These are phyloP conservation scores for Onychostruthus taczanowskii DNA, from an alignment of 2,113 vertebrate genomes.

Conservation along the genomic window DNA sequence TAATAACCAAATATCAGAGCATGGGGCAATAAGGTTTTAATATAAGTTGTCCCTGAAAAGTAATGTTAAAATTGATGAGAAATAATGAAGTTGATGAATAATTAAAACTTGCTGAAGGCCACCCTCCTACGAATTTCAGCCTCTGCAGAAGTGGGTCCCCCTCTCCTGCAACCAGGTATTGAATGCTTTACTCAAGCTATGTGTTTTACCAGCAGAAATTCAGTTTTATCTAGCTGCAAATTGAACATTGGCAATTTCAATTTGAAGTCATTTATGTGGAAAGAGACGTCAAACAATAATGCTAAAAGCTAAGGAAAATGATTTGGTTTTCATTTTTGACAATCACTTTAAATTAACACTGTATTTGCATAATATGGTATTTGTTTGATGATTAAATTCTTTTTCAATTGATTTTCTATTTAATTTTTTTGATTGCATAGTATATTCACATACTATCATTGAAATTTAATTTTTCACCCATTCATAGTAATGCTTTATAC, in stretches of 20 bases:
- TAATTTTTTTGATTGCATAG: background rate
- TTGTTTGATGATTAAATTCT: background rate
- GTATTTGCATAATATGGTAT: background rate
- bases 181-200: background rate
- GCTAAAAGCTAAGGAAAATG: background rate
- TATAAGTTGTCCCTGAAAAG: background rate
- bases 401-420: background rate
- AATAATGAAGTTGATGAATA: background rate
- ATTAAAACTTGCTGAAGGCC: background rate
- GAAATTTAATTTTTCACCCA: background rate
- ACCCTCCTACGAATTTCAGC: rapidly evolving
- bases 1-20: background rate
- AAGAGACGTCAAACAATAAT: background rate
- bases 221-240: background rate
- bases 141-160: rapidly evolving
- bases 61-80: background rate
- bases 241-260: background rate
- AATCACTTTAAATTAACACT: background rate
- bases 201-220: background rate
- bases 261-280: background rate
- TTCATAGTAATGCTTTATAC: background rate
- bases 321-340: background rate
- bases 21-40: background rate
- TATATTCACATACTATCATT: background rate
- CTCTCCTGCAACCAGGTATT: background rate